These are phyloP conservation scores for Aporrectodea caliginosa DNA, from an alignment of 1,140 invertebrate genomes.

Conservation along the genomic window DNA sequence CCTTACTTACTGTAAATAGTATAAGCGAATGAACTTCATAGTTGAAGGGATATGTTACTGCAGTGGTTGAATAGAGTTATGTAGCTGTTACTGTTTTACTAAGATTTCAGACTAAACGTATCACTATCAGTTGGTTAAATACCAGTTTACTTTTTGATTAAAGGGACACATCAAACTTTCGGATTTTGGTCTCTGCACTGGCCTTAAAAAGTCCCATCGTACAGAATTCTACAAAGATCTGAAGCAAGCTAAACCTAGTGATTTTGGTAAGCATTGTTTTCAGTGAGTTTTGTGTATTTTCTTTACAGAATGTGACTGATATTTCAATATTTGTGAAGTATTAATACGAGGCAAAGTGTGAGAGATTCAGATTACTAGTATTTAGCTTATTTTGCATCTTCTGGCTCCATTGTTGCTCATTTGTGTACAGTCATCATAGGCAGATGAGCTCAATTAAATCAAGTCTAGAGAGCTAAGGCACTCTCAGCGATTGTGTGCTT, in stretches of 20 bases:
- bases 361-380: neutral
- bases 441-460: too few species aligned
- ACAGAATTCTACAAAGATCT: constrained; percentile 99
- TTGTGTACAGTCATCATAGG: too few species aligned
- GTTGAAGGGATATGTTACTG: too few species aligned
- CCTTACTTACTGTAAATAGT: too few species aligned
- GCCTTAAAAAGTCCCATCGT: constrained; percentile 96
- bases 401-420: too few species aligned
- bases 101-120: too few species aligned
- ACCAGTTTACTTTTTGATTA: too few species aligned
- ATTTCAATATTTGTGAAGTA: neutral
- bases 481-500: neutral
- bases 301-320: neutral
- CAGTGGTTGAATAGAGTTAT: too few species aligned
- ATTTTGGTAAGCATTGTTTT: constrained; percentile 54
- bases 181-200: constrained; percentile 98
- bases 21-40: too few species aligned
- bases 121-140: too few species aligned
- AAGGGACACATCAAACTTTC: constrained; percentile 95
- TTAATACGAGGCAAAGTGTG: neutral
- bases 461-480: neutral
- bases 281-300: neutral
- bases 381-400: too few species aligned
- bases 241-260: constrained; percentile 89
- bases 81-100: too few species aligned